phyloP scores from a whole-genome alignment of 2,888 invertebrate genomes.

The Microplitis deprimator region DNA sequence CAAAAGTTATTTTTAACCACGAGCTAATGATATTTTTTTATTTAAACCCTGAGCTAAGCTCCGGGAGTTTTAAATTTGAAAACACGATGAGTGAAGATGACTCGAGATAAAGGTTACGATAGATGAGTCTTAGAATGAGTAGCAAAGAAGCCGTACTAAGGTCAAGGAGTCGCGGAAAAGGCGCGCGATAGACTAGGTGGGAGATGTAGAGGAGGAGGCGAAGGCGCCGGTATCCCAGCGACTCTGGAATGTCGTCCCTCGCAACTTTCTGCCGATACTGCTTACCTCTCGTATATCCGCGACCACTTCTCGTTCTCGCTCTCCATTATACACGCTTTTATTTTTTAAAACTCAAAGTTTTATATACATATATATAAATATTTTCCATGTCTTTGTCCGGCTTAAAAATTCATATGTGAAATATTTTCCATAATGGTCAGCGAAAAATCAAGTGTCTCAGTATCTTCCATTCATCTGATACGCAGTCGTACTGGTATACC shows the following conservation, averaged over 20 bases:
- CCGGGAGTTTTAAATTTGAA: no score
- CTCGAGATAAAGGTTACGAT: slow-evolving; percentile 13
- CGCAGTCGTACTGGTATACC: not conserved
- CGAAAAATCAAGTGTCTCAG: not conserved
- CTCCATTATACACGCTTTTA: slow-evolving; percentile 10
- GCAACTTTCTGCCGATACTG: slow-evolving; percentile 52
- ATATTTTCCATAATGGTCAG: not conserved
- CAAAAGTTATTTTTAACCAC: no score
- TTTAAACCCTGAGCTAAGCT: not conserved
- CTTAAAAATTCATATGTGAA: not conserved
- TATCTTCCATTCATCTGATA: not conserved
- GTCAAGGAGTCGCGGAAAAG: slow-evolving; percentile 48
- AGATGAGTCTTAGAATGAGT: slow-evolving; percentile 12
- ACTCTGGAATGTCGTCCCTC: slow-evolving; percentile 54
- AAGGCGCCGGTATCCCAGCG: slow-evolving; percentile 50
- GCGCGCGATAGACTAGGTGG: slow-evolving; percentile 19
- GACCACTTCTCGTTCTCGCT: slow-evolving; percentile 41
- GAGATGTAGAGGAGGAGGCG: slow-evolving; percentile 42
- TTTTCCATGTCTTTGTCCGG: not conserved
- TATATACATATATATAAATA: not conserved
- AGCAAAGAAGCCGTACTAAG: slow-evolving; percentile 37
- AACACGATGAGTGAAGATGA: not conserved
- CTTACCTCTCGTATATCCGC: slow-evolving; percentile 14
- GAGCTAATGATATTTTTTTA: not conserved
- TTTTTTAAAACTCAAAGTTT: not conserved